Evolutionary conservation across 2,113 vertebrate species (phyloP).

Genomic region (Microtus ochrogaster): DNA sequence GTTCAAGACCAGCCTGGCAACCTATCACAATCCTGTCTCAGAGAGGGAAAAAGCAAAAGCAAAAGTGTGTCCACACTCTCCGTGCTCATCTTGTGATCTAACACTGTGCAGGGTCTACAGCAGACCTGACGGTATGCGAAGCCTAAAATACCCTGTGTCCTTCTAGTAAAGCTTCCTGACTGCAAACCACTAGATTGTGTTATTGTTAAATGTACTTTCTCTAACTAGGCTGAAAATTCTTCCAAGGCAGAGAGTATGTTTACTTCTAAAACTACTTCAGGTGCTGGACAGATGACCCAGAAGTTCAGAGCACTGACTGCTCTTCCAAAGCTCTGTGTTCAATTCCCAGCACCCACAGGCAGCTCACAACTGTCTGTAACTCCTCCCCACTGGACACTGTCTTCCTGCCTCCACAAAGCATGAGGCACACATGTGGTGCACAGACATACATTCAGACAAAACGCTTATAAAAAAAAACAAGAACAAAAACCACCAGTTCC

Average conservation of each 20-base stretch:
- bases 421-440: not conserved
- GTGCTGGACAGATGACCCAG: not conserved
- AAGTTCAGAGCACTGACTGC: not conserved
- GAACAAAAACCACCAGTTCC: not conserved
- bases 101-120: not conserved
- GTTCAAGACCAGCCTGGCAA: not conserved
- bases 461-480: not conserved
- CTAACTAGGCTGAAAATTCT: conserved; percentile 7
- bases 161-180: not conserved
- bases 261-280: conserved; percentile 21
- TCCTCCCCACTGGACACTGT: not conserved
- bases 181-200: not conserved
- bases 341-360: not conserved
- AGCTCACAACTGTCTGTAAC: not conserved
- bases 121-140: not conserved
- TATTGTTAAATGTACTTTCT: not conserved
- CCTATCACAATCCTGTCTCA: not conserved
- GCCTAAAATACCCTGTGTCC: conserved; percentile 5
- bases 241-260: not conserved
- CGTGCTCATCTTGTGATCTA: not conserved
- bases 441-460: not conserved
- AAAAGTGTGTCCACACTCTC: not conserved
- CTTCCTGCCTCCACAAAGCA: not conserved
- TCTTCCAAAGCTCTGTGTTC: not conserved
- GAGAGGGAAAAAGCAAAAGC: not conserved